Evolutionary conservation across 2,888 invertebrate genomes (phyloP).

Genomic region (Anodontia alba): DNA sequence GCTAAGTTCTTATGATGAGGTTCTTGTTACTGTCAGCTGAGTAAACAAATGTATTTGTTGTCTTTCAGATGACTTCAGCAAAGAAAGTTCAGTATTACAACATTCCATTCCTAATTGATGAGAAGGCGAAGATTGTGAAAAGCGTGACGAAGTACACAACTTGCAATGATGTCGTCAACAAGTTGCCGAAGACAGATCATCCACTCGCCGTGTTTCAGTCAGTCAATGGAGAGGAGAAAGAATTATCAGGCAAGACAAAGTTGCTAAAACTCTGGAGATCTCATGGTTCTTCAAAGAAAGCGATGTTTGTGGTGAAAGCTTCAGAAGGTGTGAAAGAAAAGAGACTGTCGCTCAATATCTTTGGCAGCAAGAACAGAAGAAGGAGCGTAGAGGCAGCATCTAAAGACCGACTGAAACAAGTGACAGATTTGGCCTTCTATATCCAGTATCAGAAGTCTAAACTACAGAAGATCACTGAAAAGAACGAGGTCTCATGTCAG

Average conservation of each 20-base stretch:
- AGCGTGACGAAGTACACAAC: conserved; percentile 52
- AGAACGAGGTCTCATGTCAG: conserved; percentile 4
- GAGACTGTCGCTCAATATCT: conserved; percentile 24
- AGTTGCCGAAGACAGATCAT: conserved; percentile 36
- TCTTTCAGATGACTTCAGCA: conserved; percentile 48
- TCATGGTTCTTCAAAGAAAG: conserved; percentile 40
- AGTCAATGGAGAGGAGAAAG: conserved; percentile 41
- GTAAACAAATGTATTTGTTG: conserved; percentile 1
- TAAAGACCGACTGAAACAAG: conserved; percentile 36
- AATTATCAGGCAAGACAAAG: conserved; percentile 42
- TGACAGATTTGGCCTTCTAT: conserved; percentile 52
- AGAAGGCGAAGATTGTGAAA: conserved; percentile 38
- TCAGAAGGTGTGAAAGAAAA: conserved; percentile 32
- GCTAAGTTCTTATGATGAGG: no score
- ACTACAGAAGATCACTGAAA: conserved; percentile 22
- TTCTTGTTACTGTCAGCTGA: neutral
- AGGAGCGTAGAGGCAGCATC: neutral
- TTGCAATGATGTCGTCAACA: conserved; percentile 54
- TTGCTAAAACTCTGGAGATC: conserved; percentile 49
- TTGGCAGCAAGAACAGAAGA: conserved; percentile 11
- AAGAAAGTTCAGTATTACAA: conserved; percentile 39
- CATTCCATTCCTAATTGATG: conserved; percentile 50
- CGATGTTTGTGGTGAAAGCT: conserved; percentile 39
- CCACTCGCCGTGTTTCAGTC: conserved; percentile 45
- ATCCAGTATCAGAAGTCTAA: conserved; percentile 40